Evolutionary conservation across 2,113 vertebrate species (phyloP).

Genomic region (Otus sunia): DNA sequence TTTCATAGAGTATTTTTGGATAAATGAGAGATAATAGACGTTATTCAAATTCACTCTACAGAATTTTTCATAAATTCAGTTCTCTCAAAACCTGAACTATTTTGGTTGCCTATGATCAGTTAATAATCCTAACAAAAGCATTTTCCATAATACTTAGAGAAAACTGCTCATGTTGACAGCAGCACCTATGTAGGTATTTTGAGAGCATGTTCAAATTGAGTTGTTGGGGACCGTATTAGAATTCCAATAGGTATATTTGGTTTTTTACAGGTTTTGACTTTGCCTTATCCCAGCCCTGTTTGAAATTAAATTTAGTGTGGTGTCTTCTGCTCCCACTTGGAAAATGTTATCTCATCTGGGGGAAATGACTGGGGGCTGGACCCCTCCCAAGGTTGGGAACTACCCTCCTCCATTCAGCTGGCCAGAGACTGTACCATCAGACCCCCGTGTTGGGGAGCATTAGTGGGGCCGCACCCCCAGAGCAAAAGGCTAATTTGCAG

Average conservation of each 20-base stretch:
- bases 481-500: neutral
- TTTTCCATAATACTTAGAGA: neutral
- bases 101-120: neutral
- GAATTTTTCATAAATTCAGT: neutral
- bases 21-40: neutral
- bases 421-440: neutral
- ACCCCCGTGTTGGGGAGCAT: rapidly evolving
- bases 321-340: neutral
- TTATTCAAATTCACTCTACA: neutral
- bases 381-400: rapidly evolving
- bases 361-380: neutral
- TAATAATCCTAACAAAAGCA: neutral
- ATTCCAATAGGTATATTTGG: neutral
- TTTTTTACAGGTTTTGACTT: neutral
- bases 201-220: neutral
- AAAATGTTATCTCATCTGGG: neutral
- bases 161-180: neutral
- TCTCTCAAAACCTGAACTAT: neutral
- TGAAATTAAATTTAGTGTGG: neutral
- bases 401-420: neutral
- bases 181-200: neutral
- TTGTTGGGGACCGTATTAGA: neutral
- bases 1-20: neutral
- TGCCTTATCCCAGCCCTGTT: neutral
- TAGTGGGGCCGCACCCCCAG: too few species aligned